Evolutionary conservation across 2,113 vertebrate species (phyloP), one percentile per base, ranked within the genome.

Genomic region (Lathamus discolor): DNA sequence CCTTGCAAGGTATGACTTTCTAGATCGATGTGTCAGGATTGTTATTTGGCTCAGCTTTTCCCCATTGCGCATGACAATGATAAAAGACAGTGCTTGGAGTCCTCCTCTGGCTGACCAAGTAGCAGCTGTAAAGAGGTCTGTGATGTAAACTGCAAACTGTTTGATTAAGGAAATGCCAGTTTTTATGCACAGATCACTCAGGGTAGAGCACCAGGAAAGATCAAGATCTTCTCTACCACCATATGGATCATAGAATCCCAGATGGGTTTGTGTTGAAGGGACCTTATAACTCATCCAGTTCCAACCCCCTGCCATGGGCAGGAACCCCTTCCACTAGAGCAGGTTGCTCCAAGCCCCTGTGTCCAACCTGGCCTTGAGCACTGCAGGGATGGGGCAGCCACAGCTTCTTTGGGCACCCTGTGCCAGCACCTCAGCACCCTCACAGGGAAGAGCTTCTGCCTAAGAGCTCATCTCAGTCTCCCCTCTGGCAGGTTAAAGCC

Each of bases 71-170:
- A 1, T 20, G 75, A 37, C 22, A 46, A 29, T 10, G 6, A 3
- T 67, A 20, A 80, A 44, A 52, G 23, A 0, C 20, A 28, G 23
- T 0, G 0, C n/a, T 64, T 64, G 19, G 37, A 70, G 37, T 20
- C 86, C n/a, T 72, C 46, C 27, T 48, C 57, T 49, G 51, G 23
- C 51, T 62, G 83, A 41, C 57, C 48, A 52, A 13, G 67, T 12
- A 64, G 35, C 66, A 87, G 67, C 69, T 75, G 35, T 27, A 54
- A 48, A 25, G 48, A 44, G 49, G 35, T 74, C 83, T 67, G 69
- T 52, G 33, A 76, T 8, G 54, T 43, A 66, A 89, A 33, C 29
- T 91, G 57, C 43, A 68, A 41, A 37, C 52, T 57, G 17, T 24
- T 88, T 22, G 48, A 1, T 77, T 70, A 92, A 83, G 52, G 20